Evolutionary conservation across 2,797 vertebrate genomes (phyloP), one percentile per base, ranked within the genome.

Genomic region (Acropternis orthonyx): DNA sequence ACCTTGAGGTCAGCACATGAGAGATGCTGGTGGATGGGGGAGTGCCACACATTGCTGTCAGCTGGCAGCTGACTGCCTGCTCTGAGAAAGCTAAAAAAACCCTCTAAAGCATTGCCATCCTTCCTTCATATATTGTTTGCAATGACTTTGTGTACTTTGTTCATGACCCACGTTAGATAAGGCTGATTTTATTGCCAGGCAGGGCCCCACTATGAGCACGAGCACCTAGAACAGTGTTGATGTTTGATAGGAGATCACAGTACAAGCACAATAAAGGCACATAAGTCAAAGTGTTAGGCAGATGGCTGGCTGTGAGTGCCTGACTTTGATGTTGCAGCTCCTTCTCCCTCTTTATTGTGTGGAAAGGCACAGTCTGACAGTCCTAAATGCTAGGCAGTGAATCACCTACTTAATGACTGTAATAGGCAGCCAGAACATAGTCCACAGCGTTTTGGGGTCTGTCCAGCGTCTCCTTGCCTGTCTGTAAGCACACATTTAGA

Each of bases 401-500:
- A 95, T 95, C 96, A 97, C 83, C 30, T 69, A 44, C 76, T 97
- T 95, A 95, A 93, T 93, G 94, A 74, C 74, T 88, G 59, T 92
- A 95, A 92, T 84, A 92, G 94, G 73, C 95, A 92, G 74, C 74
- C 88, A 95, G 95, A 96, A 94, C 74, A 92, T 54, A 86, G 75
- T 95, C 51, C 88, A 72, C 82, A 90, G 77, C 34, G 52, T 96
- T 95, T 84, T 94, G 82, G 95, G 92, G 87, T 96, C 87, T 89
- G 88, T 91, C 91, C 92, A 95, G 86, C 0, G 1, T 88, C 89
- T 95, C 37, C 59, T 94, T 92, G 74, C 66, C 52, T 79, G 91
- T 88, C 76, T 78, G 87, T 79, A 88, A 78, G 78, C 48, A 58
- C 44, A 88, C 21, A 44, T 66, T 92, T 85, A 92, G 69, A 93